Evolutionary conservation across 2,113 vertebrate species (phyloP).

Genomic region (Gyps fulvus): DNA sequence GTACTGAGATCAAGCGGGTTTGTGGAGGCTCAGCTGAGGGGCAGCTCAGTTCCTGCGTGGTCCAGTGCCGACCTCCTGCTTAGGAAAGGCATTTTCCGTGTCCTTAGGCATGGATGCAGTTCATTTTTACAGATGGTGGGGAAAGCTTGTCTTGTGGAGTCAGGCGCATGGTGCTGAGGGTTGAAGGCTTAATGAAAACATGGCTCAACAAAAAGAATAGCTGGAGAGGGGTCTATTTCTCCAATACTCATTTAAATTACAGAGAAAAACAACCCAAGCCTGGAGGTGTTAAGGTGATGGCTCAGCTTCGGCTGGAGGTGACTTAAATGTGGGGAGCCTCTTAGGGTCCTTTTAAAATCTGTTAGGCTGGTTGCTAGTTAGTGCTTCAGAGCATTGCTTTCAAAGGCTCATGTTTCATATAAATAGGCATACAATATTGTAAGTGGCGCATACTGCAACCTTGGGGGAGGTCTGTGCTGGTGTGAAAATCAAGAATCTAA

Average conservation of each 20-base stretch:
- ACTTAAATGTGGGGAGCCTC: not conserved
- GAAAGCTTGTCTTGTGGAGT: no score
- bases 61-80: rapidly evolving
- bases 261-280: not conserved
- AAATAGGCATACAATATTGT: rapidly evolving
- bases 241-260: not conserved
- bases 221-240: not conserved
- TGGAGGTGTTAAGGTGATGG: no score
- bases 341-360: rapidly evolving
- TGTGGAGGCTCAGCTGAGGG: not conserved
- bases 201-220: rapidly evolving
- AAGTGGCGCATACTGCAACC: no score
- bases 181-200: not conserved
- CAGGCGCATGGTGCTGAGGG: rapidly evolving
- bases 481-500: not conserved
- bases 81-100: rapidly evolving
- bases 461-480: not conserved
- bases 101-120: rapidly evolving
- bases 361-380: rapidly evolving
- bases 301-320: not conserved
- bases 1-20: rapidly evolving
- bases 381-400: rapidly evolving
- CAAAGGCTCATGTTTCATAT: rapidly evolving
- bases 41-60: rapidly evolving
- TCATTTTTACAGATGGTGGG: rapidly evolving